Evolutionary conservation across 2,113 vertebrate genomes (phyloP).

Genomic region (Xenopus laevis): DNA sequence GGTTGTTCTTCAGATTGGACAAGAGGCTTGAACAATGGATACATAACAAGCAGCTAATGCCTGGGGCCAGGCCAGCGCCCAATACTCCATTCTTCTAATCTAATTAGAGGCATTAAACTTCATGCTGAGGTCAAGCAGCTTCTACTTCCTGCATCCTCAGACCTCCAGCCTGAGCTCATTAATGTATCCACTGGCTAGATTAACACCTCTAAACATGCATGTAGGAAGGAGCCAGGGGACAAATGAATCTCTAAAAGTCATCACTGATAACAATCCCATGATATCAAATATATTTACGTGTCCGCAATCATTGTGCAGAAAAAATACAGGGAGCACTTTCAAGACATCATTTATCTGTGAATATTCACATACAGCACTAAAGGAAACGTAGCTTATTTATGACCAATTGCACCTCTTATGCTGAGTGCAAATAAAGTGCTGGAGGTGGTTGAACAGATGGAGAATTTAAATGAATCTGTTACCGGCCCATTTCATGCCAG

Average conservation of each 20-base stretch:
- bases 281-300: slow-evolving; percentile 62
- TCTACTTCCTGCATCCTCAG: slow-evolving; percentile 70
- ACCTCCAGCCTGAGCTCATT: slow-evolving; percentile 75
- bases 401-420: too few species aligned
- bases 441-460: too few species aligned
- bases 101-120: slow-evolving; percentile 78
- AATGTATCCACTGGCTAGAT: slow-evolving; percentile 77
- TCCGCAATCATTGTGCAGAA: slow-evolving; percentile 67
- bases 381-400: too few species aligned
- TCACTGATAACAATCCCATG: slow-evolving; percentile 63
- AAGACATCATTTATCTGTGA: too few species aligned
- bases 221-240: slow-evolving; percentile 65
- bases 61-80: slow-evolving; percentile 73
- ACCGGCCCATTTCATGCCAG: too few species aligned
- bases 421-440: too few species aligned
- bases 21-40: slow-evolving; percentile 11
- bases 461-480: too few species aligned
- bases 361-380: too few species aligned
- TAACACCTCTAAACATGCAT: slow-evolving; percentile 77
- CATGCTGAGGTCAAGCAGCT: slow-evolving; percentile 70
- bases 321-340: background rate
- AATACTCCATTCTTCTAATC: slow-evolving; percentile 69
- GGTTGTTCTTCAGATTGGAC: slow-evolving; percentile 16
- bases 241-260: slow-evolving; percentile 68
- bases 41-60: slow-evolving; percentile 56